Evolutionary conservation across 2,888 invertebrate genomes (phyloP), one percentile per base, ranked within the genome.

Genomic region (Taenaris catops): DNA sequence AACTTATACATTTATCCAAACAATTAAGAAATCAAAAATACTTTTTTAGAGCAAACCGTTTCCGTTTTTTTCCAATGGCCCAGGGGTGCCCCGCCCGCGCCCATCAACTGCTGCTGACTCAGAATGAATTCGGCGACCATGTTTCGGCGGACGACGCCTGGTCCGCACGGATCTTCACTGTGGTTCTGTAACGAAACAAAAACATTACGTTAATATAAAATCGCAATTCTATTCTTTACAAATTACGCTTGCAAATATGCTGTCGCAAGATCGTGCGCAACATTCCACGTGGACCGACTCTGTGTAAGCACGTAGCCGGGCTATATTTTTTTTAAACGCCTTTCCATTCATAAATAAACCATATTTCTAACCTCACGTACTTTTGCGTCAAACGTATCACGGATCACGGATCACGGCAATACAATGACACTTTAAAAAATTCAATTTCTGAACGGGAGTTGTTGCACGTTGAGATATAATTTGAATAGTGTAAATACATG

Each of bases 51-150:
- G n/a, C n/a, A n/a, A n/a, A n/a, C n/a, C n/a, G n/a, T n/a, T n/a
- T n/a, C n/a, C n/a, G n/a, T n/a, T n/a, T n/a, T n/a, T n/a, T n/a
- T n/a, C n/a, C n/a, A n/a, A n/a, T n/a, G 76, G 14, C 79, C 79
- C 9, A 86, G 57, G 16, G 66, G 57, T 0, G 68, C 69, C n/a
- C 75, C 76, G 12, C 70, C 69, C 6, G 58, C 66, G 24, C 66
- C 61, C 53, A 86, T 57, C 68, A 86, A 65, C 62, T 80, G 87
- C 58, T 91, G 91, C 72, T 91, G 93, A 65, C 93, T 93, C 73
- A 93, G 88, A 66, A 94, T 92, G 79, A 94, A 93, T 89, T 94
- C 94, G 79, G 94, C 94, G 83, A 95, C 94, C 93, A 94, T 94
- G 90, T 93, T 94, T 88, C 91, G 92, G 80, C 91, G 91, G 81